Evolutionary conservation across 1,140 invertebrate species (phyloP).

Genomic region (Geopemphigus sp.): DNA sequence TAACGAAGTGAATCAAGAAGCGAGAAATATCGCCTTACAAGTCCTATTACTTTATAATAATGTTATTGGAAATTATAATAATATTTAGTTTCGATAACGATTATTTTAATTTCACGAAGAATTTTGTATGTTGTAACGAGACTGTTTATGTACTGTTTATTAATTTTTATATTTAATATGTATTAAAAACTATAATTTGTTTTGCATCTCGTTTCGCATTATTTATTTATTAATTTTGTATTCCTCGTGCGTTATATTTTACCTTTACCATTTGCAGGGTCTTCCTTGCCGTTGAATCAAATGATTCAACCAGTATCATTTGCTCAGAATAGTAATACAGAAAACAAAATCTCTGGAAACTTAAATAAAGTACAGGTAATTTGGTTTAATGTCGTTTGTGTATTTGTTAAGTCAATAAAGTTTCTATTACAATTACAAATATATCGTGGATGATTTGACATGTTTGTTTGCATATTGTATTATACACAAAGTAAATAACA

Average conservation of each 20-base stretch:
- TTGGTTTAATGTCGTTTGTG: not conserved
- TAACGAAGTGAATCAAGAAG: conserved; percentile 46
- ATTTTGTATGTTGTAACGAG: not conserved
- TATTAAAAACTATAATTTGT: conserved; percentile 1
- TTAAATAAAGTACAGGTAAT: conserved; percentile 37
- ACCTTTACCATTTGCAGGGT: conserved; percentile 34
- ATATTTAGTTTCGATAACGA: not conserved
- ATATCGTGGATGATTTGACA: not conserved
- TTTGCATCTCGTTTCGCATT: conserved; percentile 8
- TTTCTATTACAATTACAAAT: no score
- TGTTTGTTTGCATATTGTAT: not conserved
- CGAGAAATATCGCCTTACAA: conserved; percentile 11
- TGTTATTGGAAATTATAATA: conserved; percentile 50
- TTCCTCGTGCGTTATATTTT: conserved; percentile 30
- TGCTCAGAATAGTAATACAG: conserved; percentile 34
- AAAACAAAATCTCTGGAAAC: conserved; percentile 17
- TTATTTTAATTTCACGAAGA: conserved; percentile 7
- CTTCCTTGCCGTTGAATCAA: conserved; percentile 45
- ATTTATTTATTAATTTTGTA: conserved; percentile 45
- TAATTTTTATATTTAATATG: not conserved
- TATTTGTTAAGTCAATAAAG: no score
- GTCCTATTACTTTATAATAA: conserved; percentile 38
- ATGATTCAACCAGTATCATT: conserved; percentile 42
- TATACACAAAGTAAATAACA: not conserved
- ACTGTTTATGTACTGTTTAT: conserved; percentile 7